phyloP scores from a whole-genome alignment of 1,140 invertebrate genomes.

The Papilio helenus region DNA sequence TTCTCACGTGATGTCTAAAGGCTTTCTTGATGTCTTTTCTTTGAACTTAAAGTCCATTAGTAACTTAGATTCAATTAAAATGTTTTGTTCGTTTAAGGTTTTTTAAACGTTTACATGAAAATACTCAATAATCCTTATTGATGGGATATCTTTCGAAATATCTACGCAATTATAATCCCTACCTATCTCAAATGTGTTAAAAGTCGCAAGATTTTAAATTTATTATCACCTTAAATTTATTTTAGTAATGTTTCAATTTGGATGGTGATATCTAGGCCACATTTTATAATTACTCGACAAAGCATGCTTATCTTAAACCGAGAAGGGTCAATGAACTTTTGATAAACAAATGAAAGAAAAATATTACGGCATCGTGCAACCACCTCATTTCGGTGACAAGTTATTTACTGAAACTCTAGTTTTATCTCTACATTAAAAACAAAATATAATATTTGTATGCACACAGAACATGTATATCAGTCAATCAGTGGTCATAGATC shows the following conservation, averaged over 20 bases:
- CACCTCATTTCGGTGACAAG: background rate
- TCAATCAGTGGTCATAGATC: too few relatives aligned
- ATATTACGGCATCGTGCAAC: background rate
- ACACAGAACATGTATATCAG: background rate
- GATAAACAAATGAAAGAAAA: constrained; percentile 36
- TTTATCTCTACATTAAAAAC: background rate
- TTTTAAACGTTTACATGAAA: too few relatives aligned
- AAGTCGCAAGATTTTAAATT: background rate
- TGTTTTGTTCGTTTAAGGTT: background rate
- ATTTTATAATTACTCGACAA: constrained; percentile 36
- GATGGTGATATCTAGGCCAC: constrained; percentile 19
- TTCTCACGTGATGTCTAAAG: background rate
- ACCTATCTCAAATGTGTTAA: background rate
- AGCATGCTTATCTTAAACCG: constrained; percentile 31
- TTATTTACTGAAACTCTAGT: constrained; percentile 24
- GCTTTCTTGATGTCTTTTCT: background rate
- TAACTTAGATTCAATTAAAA: background rate
- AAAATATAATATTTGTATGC: background rate
- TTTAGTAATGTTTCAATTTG: background rate
- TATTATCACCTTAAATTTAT: too few relatives aligned
- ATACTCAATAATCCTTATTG: too few relatives aligned
- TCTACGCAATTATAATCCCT: background rate
- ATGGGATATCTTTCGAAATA: too few relatives aligned
- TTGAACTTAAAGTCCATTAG: background rate
- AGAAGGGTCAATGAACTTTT: constrained; percentile 31